Base-by-base conservation (phyloP, 2,888 invertebrate species). In the Gastracanthus pulcherrimus region DNA sequence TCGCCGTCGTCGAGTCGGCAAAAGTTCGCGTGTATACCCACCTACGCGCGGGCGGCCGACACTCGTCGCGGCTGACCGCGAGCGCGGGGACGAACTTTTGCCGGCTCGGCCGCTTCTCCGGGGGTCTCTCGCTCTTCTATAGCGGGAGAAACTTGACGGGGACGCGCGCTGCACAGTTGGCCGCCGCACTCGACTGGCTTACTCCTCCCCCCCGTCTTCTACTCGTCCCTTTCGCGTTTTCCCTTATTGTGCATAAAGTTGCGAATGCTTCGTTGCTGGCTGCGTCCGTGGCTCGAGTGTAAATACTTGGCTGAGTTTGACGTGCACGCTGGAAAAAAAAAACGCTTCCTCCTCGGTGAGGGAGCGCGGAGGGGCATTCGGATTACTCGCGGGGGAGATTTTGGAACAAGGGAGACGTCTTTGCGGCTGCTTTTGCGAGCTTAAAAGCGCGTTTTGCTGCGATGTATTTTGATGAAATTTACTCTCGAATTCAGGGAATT, bases 1-100 rank as follows among this genome's bases (percentile, higher is more conserved):
- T 41, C 34, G 7, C n/a, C 48, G 5, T 19, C 45, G 16, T 45
- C 45, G 6, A 9, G 23, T 7, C 48, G 48, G 3, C 48, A 64
- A 72, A 80, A 76, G 78, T 80, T 75, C 7, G n/a, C n/a, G n/a
- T n/a, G n/a, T n/a, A 81, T 77, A 67, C 58, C 70, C 72, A 71
- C 72, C 76, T 76, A 67, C 13, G 26, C 48, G 45, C 64, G 66
- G 55, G 66, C 58, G 31, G 11, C 11, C 58, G 36, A 38, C 38
- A 60, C 48, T 77, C 70, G 70, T 71, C 62, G n/a, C n/a, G 45
- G 58, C 74, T 67, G 74, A 79, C 74, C 74, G 29, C 67, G 29
- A 79, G 58, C 26, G n/a, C n/a, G n/a, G n/a, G 64, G 5, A 38
- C 74, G 23, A 75, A 75, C 75, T 66, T 72, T 72, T 60, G 55